Evolutionary conservation across 2,797 vertebrate species (phyloP).

Genomic region (Chaetophractus vellerosus): DNA sequence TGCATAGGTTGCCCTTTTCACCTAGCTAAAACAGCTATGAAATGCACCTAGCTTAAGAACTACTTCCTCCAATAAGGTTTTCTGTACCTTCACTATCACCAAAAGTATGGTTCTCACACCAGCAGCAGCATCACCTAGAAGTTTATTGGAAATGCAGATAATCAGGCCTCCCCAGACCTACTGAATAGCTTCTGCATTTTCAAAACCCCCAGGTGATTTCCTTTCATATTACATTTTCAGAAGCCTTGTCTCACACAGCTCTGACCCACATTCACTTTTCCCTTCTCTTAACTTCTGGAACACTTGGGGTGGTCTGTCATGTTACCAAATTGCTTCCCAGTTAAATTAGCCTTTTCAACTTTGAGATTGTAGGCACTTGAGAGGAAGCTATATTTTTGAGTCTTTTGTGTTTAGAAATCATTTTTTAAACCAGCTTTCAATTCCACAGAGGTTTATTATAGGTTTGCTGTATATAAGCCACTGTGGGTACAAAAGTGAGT

Average conservation of each 20-base stretch:
- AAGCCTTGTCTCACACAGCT: not conserved
- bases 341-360: constrained; percentile 43
- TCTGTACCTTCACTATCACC: not conserved
- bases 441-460: not conserved
- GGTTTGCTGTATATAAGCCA: not conserved
- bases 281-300: not conserved
- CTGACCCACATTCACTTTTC: not conserved
- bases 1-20: not conserved
- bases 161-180: not conserved
- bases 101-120: not conserved
- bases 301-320: not conserved
- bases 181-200: not conserved
- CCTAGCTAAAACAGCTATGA: constrained; percentile 1
- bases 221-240: not conserved
- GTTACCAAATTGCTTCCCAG: not conserved
- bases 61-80: not conserved
- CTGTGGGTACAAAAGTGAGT: constrained; percentile 40
- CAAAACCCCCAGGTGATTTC: not conserved
- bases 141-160: not conserved
- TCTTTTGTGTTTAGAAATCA: constrained; percentile 25
- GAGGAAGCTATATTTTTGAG: not conserved
- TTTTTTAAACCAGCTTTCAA: constrained; percentile 46
- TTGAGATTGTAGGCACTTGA: constrained; percentile 44
- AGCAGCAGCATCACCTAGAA: not conserved
- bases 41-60: not conserved